Evolutionary conservation across 1,140 invertebrate species (phyloP).

Genomic region (Nasonia longicornis): DNA sequence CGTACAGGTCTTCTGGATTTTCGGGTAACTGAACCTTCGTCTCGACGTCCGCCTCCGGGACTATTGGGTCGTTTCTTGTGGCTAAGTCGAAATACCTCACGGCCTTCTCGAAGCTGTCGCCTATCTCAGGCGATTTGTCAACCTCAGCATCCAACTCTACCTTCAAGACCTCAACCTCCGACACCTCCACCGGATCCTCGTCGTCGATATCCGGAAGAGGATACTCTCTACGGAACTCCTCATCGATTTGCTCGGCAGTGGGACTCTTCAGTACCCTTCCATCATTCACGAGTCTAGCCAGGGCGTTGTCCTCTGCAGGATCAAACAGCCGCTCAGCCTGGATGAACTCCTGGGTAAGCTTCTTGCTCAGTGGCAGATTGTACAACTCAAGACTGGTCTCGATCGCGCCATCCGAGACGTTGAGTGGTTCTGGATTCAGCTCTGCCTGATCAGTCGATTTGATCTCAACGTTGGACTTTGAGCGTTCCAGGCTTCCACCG

Average conservation of each 20-base stretch:
- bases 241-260: constrained; percentile 55
- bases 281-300: constrained; percentile 63
- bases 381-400: constrained; percentile 57
- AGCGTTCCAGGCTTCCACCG: neutral
- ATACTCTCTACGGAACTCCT: constrained; percentile 56
- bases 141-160: constrained; percentile 29
- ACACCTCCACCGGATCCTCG: constrained; percentile 37
- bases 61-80: constrained; percentile 38
- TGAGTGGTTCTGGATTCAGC: neutral
- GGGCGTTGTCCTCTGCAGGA: constrained; percentile 59
- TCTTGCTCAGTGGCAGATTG: constrained; percentile 61
- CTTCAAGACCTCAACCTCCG: constrained; percentile 13
- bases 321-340: constrained; percentile 58
- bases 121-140: constrained; percentile 32
- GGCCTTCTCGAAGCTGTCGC: constrained; percentile 55
- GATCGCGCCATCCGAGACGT: constrained; percentile 10
- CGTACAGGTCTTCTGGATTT: constrained; percentile 49
- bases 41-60: constrained; percentile 21
- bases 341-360: constrained; percentile 59
- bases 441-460: constrained; percentile 19
- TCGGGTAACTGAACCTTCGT: constrained; percentile 50
- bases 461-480: constrained; percentile 1
- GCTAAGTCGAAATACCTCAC: constrained; percentile 57
- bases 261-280: constrained; percentile 58
- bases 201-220: constrained; percentile 38